Conservation (phyloP, 1,140 invertebrate genomes). For the Oryctes rhinoceros region DNA sequence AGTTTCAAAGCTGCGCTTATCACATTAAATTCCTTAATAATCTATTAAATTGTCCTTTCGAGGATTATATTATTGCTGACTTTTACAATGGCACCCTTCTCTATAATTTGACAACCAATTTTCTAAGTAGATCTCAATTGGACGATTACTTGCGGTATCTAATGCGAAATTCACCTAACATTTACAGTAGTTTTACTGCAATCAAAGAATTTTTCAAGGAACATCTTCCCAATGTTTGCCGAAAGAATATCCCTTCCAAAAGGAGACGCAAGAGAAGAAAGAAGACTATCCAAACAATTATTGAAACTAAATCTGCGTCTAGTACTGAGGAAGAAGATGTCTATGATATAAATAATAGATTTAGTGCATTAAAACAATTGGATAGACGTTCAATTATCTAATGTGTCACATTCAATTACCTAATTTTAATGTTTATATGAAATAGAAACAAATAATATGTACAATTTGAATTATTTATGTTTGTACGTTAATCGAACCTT, state of each 20-base stretch:
- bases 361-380: conserved; percentile 47
- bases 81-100: conserved; percentile 77
- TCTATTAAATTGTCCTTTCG: conserved; percentile 68
- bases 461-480: no score
- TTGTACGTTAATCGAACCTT: no score
- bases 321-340: conserved; percentile 29
- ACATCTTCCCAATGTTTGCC: not conserved
- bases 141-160: conserved; percentile 47
- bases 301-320: not conserved
- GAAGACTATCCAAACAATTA: conserved; percentile 10
- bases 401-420: not conserved
- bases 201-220: conserved; percentile 44
- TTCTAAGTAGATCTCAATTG: conserved; percentile 50
- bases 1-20: conserved; percentile 75
- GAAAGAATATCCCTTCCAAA: not conserved
- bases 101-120: conserved; percentile 70
- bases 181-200: conserved; percentile 45
- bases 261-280: conserved; percentile 35
- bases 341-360: conserved; percentile 52
- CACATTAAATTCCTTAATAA: conserved; percentile 72
- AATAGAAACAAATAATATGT: not conserved
- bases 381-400: conserved; percentile 32
- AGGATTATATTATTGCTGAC: conserved; percentile 64
- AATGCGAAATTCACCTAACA: conserved; percentile 44
- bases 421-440: not conserved